Percentiles rank a stretch among this genome's conserved stretches.
Evolutionary conservation across 64 coral and sea anemone species (phyloP).

Genomic region (Montipora efflorescens): DNA sequence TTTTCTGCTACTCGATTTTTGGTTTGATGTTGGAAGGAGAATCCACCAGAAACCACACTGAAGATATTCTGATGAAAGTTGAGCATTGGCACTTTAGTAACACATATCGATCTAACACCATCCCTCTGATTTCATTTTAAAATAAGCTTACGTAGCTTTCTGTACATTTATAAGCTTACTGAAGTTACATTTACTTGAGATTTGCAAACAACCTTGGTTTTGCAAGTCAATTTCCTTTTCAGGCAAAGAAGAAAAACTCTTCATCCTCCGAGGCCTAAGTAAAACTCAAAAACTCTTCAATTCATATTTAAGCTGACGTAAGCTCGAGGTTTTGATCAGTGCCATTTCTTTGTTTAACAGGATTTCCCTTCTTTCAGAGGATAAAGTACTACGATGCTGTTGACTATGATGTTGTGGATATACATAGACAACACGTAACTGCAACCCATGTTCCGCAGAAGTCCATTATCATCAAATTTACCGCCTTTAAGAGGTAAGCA

Average conservation of each 20-base stretch:
- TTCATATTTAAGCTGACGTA: neutral
- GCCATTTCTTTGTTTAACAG: neutral
- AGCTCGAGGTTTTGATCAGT: neutral
- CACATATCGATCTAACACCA: neutral
- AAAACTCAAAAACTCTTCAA: neutral
- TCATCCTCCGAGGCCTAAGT: neutral
- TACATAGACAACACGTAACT: constrained; percentile 34
- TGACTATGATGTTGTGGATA: constrained; percentile 18
- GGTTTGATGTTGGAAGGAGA: neutral
- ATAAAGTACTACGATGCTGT: constrained; percentile 46
- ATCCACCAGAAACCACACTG: neutral
- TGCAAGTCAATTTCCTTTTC: neutral
- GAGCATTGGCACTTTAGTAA: neutral
- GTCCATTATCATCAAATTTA: constrained; percentile 20
- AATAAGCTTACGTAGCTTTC: neutral
- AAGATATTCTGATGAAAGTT: neutral
- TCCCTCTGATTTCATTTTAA: neutral
- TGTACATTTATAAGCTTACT: no score
- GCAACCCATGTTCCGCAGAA: neutral
- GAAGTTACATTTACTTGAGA: no score
- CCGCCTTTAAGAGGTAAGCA: constrained; percentile 52
- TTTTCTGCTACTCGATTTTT: neutral
- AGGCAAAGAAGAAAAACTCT: neutral
- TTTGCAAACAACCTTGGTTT: neutral
- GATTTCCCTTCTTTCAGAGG: neutral